These are phyloP conservation scores for Caenorhabditis sulstoni DNA, from an alignment of 2,888 invertebrate species.

Conservation along the genomic window DNA sequence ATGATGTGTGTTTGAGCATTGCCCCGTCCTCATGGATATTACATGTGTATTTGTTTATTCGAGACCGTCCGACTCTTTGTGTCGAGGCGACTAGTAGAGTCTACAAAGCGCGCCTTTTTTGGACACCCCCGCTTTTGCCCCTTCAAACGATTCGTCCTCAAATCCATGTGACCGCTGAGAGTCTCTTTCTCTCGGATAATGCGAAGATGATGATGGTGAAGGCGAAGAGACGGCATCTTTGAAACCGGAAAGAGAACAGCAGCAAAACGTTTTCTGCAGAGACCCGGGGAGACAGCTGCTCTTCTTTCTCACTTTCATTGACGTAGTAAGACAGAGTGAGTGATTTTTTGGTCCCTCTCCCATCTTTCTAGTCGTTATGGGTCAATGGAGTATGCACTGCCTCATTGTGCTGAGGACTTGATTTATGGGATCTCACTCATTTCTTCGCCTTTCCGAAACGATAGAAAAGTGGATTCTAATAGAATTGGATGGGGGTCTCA, in stretches of 20 bases:
- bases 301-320: slow-evolving; percentile 29
- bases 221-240: background rate
- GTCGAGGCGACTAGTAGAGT: slow-evolving; percentile 19
- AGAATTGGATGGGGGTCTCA: slow-evolving; percentile 19
- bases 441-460: slow-evolving; percentile 16
- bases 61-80: slow-evolving; percentile 18
- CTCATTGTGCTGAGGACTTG: slow-evolving; percentile 7
- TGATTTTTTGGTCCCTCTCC: slow-evolving; percentile 29
- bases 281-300: slow-evolving; percentile 13
- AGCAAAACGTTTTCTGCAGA: slow-evolving; percentile 21
- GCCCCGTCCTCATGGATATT: slow-evolving; percentile 30
- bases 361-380: slow-evolving; percentile 2
- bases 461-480: slow-evolving; percentile 26
- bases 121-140: slow-evolving; percentile 13
- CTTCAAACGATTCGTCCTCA: slow-evolving; percentile 25
- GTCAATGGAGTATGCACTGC: slow-evolving; percentile 15
- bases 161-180: slow-evolving; percentile 9
- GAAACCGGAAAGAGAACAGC: slow-evolving; percentile 25
- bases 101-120: slow-evolving; percentile 16
- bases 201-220: background rate
- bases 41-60: slow-evolving; percentile 46
- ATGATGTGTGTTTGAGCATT: slow-evolving; percentile 41
- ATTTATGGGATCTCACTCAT: slow-evolving; percentile 34
- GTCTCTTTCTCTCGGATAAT: slow-evolving; percentile 3
- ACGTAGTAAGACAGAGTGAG: slow-evolving; percentile 24